phyloP scores from a whole-genome alignment of 2,888 invertebrate species.

The Rhagonycha lutea region DNA sequence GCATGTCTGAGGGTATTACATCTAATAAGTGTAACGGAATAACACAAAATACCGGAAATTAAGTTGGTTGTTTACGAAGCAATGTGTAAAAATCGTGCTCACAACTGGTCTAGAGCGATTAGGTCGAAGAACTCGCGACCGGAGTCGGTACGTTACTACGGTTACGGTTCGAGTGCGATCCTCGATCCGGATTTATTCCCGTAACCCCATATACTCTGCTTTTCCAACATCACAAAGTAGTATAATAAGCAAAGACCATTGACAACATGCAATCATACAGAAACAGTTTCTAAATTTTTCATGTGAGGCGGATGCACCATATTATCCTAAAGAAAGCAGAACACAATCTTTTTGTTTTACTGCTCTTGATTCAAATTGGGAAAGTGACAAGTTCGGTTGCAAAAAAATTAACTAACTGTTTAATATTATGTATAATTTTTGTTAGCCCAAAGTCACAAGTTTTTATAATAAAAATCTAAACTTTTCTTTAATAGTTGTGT shows the following conservation, averaged over 20 bases:
- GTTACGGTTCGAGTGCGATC: constrained; percentile 4
- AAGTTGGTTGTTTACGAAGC: constrained; percentile 12
- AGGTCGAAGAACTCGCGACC: constrained; percentile 39
- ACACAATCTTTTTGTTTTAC: neutral
- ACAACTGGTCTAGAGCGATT: constrained; percentile 36
- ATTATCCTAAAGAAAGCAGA: neutral
- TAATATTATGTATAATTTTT: neutral
- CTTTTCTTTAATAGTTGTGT: neutral
- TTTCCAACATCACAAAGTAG: constrained; percentile 10
- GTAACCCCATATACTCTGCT: constrained; percentile 22
- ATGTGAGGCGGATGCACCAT: neutral
- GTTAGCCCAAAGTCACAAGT: neutral
- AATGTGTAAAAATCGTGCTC: constrained; percentile 35
- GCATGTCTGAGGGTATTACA: constrained; percentile 10
- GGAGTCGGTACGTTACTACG: constrained; percentile 26
- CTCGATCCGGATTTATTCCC: constrained; percentile 17
- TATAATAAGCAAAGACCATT: neutral
- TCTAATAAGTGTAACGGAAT: constrained; percentile 22
- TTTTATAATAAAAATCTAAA: neutral
- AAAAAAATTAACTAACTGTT: neutral
- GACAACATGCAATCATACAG: neutral
- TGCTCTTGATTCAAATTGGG: neutral
- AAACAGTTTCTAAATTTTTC: neutral
- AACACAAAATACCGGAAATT: constrained; percentile 35
- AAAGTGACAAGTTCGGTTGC: neutral